phyloP scores from a whole-genome alignment of 2,888 invertebrate genomes.

The Theodoxus fluviatilis region DNA sequence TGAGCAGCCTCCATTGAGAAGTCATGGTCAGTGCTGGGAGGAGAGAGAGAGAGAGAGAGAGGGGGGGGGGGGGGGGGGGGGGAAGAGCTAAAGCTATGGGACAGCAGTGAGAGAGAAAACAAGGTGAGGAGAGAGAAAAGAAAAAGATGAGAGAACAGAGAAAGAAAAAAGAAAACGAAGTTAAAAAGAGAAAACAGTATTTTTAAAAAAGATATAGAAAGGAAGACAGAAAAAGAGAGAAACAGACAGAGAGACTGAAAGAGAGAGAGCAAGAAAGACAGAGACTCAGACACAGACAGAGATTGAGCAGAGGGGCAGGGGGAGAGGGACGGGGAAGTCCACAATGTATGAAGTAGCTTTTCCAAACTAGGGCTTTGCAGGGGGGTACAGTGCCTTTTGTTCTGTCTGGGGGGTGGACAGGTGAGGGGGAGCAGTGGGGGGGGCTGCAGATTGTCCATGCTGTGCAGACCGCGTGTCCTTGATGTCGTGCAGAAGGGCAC shows the following conservation, averaged over 20 bases:
- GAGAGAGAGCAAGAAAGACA: no score
- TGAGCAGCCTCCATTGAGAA: conserved; percentile 81
- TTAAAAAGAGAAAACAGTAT: neutral
- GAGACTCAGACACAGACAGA: no score
- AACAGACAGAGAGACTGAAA: no score
- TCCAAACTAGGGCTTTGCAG: no score
- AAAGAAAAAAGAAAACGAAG: neutral
- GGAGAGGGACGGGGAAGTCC: no score
- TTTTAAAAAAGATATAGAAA: neutral
- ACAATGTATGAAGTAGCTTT: no score
- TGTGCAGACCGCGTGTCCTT: conserved; percentile 28
- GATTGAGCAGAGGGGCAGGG: neutral
- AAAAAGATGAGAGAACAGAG: neutral
- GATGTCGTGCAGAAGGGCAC: conserved; percentile 47
- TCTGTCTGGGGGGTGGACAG: conserved; percentile 78
- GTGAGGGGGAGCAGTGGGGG: neutral
- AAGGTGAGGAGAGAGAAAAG: neutral
- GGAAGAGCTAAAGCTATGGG: neutral
- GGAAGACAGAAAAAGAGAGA: no score
- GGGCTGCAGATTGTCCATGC: no score
- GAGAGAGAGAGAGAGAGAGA: neutral
- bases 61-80: neutral
- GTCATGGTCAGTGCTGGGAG: neutral
- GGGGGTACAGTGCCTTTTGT: conserved; percentile 83
- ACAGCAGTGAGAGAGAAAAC: neutral